These are phyloP conservation scores for Leptodactylus fuscus DNA, from an alignment of 2,113 vertebrate species.

Conservation along the genomic window DNA sequence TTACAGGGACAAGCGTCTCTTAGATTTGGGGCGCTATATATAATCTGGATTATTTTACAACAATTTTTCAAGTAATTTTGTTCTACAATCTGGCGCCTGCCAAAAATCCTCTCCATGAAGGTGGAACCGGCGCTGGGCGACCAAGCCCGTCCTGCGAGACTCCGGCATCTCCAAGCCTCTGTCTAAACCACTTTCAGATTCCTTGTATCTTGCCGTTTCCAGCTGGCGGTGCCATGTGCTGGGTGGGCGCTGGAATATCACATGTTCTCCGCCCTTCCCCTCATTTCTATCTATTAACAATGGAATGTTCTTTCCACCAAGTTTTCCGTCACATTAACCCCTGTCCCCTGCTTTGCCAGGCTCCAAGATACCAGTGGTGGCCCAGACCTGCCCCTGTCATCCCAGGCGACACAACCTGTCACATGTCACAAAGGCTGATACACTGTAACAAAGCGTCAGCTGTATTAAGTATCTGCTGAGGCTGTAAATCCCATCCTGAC, in stretches of 20 bases:
- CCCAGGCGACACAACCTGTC: too few species aligned
- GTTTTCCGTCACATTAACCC: neutral
- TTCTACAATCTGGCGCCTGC: neutral
- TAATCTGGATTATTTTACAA: neutral
- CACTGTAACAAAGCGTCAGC: neutral
- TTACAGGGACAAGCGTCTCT: too few species aligned
- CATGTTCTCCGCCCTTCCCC: constrained; percentile 24
- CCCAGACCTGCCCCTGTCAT: neutral
- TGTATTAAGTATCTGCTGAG: too few species aligned
- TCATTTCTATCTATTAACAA: constrained; percentile 39
- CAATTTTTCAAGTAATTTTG: neutral
- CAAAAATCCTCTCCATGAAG: constrained; percentile 12
- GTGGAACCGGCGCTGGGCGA: neutral
- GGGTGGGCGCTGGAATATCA: constrained; percentile 5
- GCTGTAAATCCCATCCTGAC: too few species aligned
- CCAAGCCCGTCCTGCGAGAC: neutral
- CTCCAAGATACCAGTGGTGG: neutral
- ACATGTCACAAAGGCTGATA: neutral
- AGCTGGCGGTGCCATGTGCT: neutral
- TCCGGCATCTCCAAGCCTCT: neutral
- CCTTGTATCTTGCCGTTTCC: constrained; percentile 2
- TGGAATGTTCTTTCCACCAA: neutral
- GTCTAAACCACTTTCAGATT: constrained; percentile 14
- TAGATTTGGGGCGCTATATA: neutral
- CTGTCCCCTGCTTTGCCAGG: neutral